Evolutionary conservation across 2,888 invertebrate species (phyloP), one percentile per base, ranked within the genome.

Genomic region (Xestia ashworthii): DNA sequence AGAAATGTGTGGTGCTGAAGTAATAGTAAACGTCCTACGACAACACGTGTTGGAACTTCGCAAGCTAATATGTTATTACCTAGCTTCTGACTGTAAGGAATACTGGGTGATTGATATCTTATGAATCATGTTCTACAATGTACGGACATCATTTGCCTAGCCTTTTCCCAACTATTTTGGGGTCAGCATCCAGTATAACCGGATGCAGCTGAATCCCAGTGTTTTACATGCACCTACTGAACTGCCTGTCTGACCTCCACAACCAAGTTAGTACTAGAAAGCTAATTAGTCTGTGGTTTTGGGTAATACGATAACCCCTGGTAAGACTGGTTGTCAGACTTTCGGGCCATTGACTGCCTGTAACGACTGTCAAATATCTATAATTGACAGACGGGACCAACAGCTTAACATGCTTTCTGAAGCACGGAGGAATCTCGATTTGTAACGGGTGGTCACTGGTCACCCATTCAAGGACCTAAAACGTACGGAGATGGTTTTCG

Each of bases 41-140:
- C 1, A n/a, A 58, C 67, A 76, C 32, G 76, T 75, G 82, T 64
- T 58, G 16, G 25, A 19, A 74, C 11, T 46, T n/a, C 19, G 12
- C 32, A 11, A 66, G 19, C 22, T 55, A 25, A 32, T 74, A 9
- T 58, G 12, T n/a, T 65, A 25, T 58, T 75, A 46, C 3, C 46
- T 75, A 4, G 46, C 32, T 74, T 44, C 46, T 46, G 32, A n/a
- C 46, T 58, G n/a, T 46, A 16, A 53, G 22, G 4, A 53, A 9
- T 55, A 55, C n/a, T 25, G 14, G 14, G 4, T 25, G 58, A 58
- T 25, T 0, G 25, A 25, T 58, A 16, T 38, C 9, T 38, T 53
- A 53, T 53, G 53, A 53, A 50, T 50, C 22, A 53, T 22, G 4
- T 53, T 22, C 4, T 22, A 53, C 53, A 53, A 53, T 22, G 0